phyloP scores from a whole-genome alignment of 2,888 invertebrate species.

The Ceramica pisi region DNA sequence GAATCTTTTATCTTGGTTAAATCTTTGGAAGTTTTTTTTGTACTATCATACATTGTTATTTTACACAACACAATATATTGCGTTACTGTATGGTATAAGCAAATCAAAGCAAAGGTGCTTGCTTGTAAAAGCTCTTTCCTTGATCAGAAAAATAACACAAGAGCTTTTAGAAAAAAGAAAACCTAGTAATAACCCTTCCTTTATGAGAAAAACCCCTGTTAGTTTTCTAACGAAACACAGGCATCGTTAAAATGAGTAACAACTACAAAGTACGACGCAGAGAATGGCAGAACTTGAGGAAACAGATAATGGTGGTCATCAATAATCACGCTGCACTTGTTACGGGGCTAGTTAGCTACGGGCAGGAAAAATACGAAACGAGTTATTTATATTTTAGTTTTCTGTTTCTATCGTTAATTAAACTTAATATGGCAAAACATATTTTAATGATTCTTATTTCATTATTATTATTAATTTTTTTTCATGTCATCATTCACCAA shows the following conservation, averaged over 20 bases:
- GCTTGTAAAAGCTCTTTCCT: background rate
- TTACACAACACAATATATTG: too few relatives aligned
- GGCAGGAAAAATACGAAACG: background rate
- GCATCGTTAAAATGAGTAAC: conserved; percentile 57
- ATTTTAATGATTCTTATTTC: background rate
- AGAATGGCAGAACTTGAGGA: conserved; percentile 43
- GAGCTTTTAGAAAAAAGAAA: background rate
- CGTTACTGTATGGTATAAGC: background rate
- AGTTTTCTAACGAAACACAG: conserved; percentile 39
- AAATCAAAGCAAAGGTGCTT: background rate
- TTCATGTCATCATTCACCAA: background rate
- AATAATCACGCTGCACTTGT: conserved; percentile 56
- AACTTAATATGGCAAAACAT: background rate
- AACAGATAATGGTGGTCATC: conserved; percentile 58
- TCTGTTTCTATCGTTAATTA: background rate
- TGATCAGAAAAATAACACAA: conserved; percentile 1
- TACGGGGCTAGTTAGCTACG: conserved; percentile 9
- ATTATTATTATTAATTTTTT: too few relatives aligned
- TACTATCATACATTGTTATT: too few relatives aligned
- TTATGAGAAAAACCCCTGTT: conserved; percentile 41
- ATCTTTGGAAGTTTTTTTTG: background rate
- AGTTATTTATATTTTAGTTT: background rate
- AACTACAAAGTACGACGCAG: conserved; percentile 39
- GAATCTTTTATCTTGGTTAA: conserved; percentile 6
- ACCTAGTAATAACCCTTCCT: conserved; percentile 28